These are phyloP conservation scores for Phycodurus eques DNA, from an alignment of 2,113 vertebrate species.

Conservation along the genomic window DNA sequence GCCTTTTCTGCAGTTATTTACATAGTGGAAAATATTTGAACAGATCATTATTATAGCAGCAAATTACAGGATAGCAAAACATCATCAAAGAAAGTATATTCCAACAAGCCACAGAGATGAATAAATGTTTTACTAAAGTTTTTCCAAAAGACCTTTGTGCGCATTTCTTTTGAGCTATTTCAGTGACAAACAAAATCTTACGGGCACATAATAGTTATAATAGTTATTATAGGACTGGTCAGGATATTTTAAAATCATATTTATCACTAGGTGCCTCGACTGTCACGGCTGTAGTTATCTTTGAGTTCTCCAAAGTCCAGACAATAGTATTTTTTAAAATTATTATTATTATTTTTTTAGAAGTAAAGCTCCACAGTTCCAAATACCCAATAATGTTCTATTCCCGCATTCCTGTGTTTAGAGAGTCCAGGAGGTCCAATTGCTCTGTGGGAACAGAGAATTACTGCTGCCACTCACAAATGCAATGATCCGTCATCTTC, in stretches of 20 bases:
- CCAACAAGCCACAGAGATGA: not conserved
- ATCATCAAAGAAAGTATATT: not conserved
- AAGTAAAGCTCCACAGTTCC: too few relatives aligned
- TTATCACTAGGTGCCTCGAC: too few relatives aligned
- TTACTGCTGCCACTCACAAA: slow-evolving; percentile 35
- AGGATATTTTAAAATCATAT: too few relatives aligned
- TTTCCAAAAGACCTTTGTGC: not conserved
- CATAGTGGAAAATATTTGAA: not conserved
- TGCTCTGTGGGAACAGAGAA: slow-evolving; percentile 22
- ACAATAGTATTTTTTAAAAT: too few relatives aligned
- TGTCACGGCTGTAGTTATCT: too few relatives aligned
- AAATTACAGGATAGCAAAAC: not conserved
- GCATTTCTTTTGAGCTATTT: not conserved
- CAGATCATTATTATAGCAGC: not conserved
- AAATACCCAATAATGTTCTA: slow-evolving; percentile 17
- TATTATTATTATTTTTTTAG: too few relatives aligned
- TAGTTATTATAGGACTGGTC: too few relatives aligned
- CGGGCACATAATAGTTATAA: too few relatives aligned
- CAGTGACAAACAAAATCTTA: not conserved
- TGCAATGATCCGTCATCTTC: slow-evolving; percentile 42
- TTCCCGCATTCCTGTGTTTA: slow-evolving; percentile 14
- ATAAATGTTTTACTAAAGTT: not conserved
- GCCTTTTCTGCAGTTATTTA: not conserved
- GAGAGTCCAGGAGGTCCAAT: slow-evolving; percentile 21
- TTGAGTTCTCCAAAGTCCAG: too few relatives aligned